Percentiles rank a stretch among this genome's conserved stretches.
These are phyloP conservation scores for Solen grandis DNA, from an alignment of 1,140 invertebrate species.

Conservation along the genomic window DNA sequence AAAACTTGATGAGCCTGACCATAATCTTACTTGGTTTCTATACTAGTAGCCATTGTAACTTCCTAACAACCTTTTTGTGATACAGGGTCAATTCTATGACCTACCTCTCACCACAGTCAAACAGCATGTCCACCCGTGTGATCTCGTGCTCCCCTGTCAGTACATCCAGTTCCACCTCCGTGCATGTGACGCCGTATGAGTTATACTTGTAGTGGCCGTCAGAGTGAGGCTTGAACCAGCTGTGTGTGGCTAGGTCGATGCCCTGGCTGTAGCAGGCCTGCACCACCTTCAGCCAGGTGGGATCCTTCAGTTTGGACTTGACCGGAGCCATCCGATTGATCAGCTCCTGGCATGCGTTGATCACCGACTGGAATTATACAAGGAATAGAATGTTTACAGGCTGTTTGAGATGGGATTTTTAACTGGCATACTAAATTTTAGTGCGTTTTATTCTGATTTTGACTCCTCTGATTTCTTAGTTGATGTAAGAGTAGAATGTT, in stretches of 20 bases:
- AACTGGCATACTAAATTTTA: too few species aligned
- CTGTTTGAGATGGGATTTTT: too few species aligned
- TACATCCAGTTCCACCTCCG: conserved; percentile 74
- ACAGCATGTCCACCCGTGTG: conserved; percentile 79
- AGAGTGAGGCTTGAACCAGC: conserved; percentile 56
- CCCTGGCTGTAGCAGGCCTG: conserved; percentile 62
- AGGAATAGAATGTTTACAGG: not conserved
- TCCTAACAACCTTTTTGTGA: too few species aligned
- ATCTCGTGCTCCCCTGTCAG: conserved; percentile 82
- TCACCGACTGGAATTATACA: conserved; percentile 60
- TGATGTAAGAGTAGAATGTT: too few species aligned
- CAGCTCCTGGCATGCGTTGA: conserved; percentile 68
- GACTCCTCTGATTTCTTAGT: too few species aligned
- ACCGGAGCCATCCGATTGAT: conserved; percentile 68
- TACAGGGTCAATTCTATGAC: too few species aligned
- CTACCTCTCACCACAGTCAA: conserved; percentile 80
- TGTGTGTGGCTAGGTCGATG: conserved; percentile 65
- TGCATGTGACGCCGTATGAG: conserved; percentile 69
- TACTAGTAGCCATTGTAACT: too few species aligned
- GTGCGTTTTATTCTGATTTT: too few species aligned
- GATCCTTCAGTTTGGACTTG: conserved; percentile 64
- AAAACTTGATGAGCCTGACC: too few species aligned
- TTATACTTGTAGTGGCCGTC: conserved; percentile 63
- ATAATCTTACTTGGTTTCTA: too few species aligned
- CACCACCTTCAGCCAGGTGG: conserved; percentile 70